Percentiles rank a stretch among this genome's conserved stretches.
Evolutionary conservation across 2,113 vertebrate genomes (phyloP).

Genomic region (Crypturellus undulatus): DNA sequence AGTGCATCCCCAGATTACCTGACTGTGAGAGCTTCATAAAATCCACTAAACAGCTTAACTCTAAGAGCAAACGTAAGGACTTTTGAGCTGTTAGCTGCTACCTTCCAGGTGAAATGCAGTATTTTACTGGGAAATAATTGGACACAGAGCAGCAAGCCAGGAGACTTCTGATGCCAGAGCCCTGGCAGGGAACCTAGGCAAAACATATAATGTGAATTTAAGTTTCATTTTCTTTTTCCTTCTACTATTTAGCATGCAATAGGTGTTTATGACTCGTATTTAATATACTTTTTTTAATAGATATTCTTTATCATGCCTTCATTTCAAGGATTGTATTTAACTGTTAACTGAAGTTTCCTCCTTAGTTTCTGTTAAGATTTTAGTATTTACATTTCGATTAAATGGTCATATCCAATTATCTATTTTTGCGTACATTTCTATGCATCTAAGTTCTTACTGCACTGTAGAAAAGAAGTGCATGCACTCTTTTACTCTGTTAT

Average conservation of each 20-base stretch:
- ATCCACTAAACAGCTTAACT: neutral
- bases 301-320: neutral
- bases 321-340: neutral
- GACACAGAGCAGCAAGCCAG: neutral
- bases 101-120: neutral
- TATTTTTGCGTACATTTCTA: neutral
- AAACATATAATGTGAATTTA: neutral
- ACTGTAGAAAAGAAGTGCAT: neutral
- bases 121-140: neutral
- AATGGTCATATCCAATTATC: neutral
- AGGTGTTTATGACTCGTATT: neutral
- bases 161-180: neutral
- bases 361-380: neutral
- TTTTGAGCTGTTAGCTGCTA: too few relatives aligned
- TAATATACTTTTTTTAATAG: neutral
- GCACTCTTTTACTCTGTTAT: neutral
- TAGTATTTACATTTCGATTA: neutral
- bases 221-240: neutral
- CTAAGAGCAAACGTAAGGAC: neutral
- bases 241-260: neutral
- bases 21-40: neutral
- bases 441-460: neutral
- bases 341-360: neutral
- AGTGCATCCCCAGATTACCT: neutral
- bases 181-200: neutral